Evolutionary conservation across 1,140 invertebrate genomes (phyloP), one percentile per base, ranked within the genome.

Genomic region (Drosophila nebulosa): DNA sequence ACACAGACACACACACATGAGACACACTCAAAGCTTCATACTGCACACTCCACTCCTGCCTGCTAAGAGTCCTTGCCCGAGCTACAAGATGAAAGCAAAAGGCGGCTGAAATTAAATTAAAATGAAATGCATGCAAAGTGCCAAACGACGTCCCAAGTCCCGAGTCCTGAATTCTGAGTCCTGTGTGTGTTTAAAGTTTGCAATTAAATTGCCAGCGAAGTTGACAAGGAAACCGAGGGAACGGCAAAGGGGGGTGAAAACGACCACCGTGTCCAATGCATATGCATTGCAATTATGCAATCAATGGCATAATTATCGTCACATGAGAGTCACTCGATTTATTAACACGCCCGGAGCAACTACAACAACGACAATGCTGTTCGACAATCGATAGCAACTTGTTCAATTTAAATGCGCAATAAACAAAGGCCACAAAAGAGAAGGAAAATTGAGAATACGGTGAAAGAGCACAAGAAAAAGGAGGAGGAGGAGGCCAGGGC

Each of bases 261-360:
- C 4, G 10, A 32, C 30, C 10, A 30, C 52, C 35, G 18, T 21
- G 22, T 32, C 42, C 46, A 57, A 52, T 79, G 22, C 77, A 86
- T 81, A 86, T 86, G 81, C 60, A 88, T 81, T 86, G 81, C 84
- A 86, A 86, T 86, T 86, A 86, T 88, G 74, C 81, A 88, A 86
- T 86, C 81, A 86, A 86, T 86, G 81, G 67, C 78, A 81, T 88
- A 86, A 88, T 86, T 86, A 86, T 84, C 73, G 81, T 64, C 81
- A 84, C 83, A 84, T 88, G 81, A 86, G 81, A 88, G 61, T 78
- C 81, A 74, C 81, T 86, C 81, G 78, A 88, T 86, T 81, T 86
- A 86, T 86, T 86, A 78, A 86, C 81, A 88, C 67, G 81, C 83
- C 81, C 60, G 61, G 39, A 76, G 66, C 67, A 30, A 4, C 7